Conservation (phyloP, 2,888 invertebrate species). For the Pterostichus niger region DNA sequence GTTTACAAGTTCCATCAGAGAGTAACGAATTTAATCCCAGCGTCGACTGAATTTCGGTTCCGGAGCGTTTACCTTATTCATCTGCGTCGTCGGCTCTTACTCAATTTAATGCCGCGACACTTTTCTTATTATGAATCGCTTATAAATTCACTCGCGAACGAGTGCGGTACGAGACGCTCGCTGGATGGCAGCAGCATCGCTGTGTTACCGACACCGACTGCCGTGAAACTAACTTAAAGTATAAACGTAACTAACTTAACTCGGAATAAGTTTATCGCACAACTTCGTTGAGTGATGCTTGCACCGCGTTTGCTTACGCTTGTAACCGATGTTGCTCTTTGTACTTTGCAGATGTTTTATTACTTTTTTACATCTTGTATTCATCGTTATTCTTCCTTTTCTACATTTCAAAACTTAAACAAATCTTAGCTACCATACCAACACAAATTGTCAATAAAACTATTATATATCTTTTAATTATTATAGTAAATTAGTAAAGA, state of each 20-base stretch:
- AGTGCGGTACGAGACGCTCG: slow-evolving; percentile 68
- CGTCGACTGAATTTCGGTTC: slow-evolving; percentile 29
- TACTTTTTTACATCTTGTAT: slow-evolving; percentile 13
- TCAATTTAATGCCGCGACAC: slow-evolving; percentile 75
- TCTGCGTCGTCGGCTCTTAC: slow-evolving; percentile 72
- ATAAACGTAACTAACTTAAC: slow-evolving; percentile 71
- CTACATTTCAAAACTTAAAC: no score
- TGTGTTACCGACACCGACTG: slow-evolving; percentile 8
- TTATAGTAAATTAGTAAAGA: no score
- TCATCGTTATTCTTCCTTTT: no score
- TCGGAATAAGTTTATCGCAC: slow-evolving; percentile 37
- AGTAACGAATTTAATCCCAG: slow-evolving; percentile 35
- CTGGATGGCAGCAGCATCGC: slow-evolving; percentile 8
- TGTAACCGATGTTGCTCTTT: slow-evolving; percentile 25
- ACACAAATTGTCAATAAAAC: not conserved
- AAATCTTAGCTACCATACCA: no score
- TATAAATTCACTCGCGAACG: slow-evolving; percentile 75
- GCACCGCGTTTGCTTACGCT: slow-evolving; percentile 12
- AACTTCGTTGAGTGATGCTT: slow-evolving; percentile 24
- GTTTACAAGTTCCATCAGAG: slow-evolving; percentile 13
- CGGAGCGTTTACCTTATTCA: slow-evolving; percentile 67
- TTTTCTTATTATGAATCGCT: slow-evolving; percentile 76
- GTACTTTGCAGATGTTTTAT: slow-evolving; percentile 11
- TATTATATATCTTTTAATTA: no score
- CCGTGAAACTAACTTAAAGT: slow-evolving; percentile 69